Evolutionary conservation across 2,888 invertebrate species (phyloP).

Genomic region (Caenorhabditis zanzibari): DNA sequence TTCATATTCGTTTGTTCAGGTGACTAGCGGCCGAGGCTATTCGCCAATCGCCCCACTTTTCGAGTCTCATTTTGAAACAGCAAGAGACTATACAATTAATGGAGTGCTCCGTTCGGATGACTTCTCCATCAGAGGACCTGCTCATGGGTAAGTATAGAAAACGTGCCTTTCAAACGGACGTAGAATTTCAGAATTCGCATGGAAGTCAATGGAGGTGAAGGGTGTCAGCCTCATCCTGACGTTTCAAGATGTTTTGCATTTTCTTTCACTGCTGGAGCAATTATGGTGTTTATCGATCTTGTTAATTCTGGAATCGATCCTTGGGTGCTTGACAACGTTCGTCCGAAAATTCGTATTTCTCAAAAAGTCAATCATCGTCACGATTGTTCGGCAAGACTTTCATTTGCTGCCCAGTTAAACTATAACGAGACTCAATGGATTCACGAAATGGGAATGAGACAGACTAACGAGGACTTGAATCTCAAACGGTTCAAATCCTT

Average conservation of each 20-base stretch:
- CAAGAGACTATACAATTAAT: not conserved
- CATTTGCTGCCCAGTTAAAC: conserved; percentile 49
- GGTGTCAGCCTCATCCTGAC: conserved; percentile 31
- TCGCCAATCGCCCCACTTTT: conserved; percentile 5
- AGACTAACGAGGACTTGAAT: not conserved
- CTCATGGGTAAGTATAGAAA: conserved; percentile 20
- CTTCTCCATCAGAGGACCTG: conserved; percentile 6
- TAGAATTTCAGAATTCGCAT: conserved; percentile 31
- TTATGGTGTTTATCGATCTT: conserved; percentile 37
- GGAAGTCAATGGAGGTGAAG: conserved; percentile 1
- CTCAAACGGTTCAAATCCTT: conserved; percentile 25
- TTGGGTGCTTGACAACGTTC: conserved; percentile 52
- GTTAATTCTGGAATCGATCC: conserved; percentile 30
- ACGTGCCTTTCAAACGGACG: not conserved
- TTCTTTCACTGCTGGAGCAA: conserved; percentile 14
- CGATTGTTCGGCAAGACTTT: conserved; percentile 40
- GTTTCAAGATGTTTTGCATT: conserved; percentile 43
- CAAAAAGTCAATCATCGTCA: conserved; percentile 55
- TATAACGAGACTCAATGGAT: conserved; percentile 43
- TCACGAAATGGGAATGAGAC: conserved; percentile 5
- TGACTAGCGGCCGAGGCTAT: conserved; percentile 12
- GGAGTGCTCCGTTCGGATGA: conserved; percentile 20
- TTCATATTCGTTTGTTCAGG: conserved; percentile 21
- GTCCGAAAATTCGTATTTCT: conserved; percentile 45
- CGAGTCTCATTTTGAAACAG: conserved; percentile 5